phyloP scores from a whole-genome alignment of 2,797 vertebrate species.

The Sebastes diaconus region DNA sequence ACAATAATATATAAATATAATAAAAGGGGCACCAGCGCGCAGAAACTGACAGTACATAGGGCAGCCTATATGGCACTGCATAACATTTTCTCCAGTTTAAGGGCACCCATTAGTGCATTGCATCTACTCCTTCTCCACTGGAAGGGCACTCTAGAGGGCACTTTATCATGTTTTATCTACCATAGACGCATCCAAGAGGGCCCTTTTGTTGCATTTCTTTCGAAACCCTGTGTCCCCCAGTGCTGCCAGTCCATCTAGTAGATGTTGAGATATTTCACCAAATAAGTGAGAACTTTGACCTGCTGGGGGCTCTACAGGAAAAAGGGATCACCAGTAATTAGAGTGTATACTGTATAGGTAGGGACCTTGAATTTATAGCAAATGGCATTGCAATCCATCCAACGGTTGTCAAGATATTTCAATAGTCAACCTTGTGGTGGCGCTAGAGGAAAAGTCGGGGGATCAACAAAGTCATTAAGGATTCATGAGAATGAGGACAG shows the following conservation, averaged over 20 bases:
- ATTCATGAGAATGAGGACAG: neutral
- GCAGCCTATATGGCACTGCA: too few species aligned
- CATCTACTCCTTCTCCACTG: too few species aligned
- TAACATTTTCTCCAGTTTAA: too few species aligned
- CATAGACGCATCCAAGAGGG: too few species aligned
- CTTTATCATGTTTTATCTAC: too few species aligned
- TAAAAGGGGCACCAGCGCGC: too few species aligned
- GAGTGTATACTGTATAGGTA: rapidly evolving
- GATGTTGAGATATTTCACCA: neutral
- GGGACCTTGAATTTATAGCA: neutral
- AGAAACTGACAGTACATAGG: too few species aligned
- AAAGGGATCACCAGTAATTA: neutral
- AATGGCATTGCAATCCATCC: neutral
- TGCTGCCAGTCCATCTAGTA: neutral
- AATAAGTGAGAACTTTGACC: neutral
- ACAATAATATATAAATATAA: too few species aligned
- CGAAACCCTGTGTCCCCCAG: too few species aligned
- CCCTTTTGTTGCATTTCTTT: too few species aligned
- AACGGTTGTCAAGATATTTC: neutral
- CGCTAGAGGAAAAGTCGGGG: neutral
- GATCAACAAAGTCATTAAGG: neutral
- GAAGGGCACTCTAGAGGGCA: too few species aligned
- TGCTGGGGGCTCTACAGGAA: neutral
- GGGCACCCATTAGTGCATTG: too few species aligned
- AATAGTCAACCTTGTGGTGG: neutral